These are phyloP conservation scores for Glaucopsyche alexis DNA, from an alignment of 2,888 invertebrate genomes.

Conservation along the genomic window DNA sequence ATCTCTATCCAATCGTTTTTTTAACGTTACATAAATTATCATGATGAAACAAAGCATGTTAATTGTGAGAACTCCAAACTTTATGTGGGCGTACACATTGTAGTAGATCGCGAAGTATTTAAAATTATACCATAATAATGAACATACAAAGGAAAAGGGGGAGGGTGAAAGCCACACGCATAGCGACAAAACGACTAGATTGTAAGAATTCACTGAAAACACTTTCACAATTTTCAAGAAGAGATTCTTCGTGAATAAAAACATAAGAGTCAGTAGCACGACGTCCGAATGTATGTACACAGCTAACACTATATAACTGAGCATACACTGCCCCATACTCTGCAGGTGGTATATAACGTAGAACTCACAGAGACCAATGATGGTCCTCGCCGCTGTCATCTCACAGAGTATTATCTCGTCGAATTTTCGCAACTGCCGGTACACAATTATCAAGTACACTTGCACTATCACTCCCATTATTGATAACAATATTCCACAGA, in stretches of 20 bases:
- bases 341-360: slow-evolving; percentile 38
- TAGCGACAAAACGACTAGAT: slow-evolving; percentile 43
- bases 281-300: slow-evolving; percentile 54
- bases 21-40: slow-evolving; percentile 52
- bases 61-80: slow-evolving; percentile 50
- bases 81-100: slow-evolving; percentile 46
- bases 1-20: slow-evolving; percentile 36
- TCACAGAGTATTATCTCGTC: slow-evolving; percentile 58
- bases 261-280: slow-evolving; percentile 57
- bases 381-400: slow-evolving; percentile 52
- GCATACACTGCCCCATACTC: slow-evolving; percentile 15
- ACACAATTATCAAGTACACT: slow-evolving; percentile 43
- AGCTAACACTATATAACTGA: slow-evolving; percentile 40
- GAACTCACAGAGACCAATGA: slow-evolving; percentile 52
- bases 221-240: slow-evolving; percentile 61
- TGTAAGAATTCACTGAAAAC: slow-evolving; percentile 46
- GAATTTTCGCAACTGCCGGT: slow-evolving; percentile 51
- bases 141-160: slow-evolving; percentile 48
- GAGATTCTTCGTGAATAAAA: slow-evolving; percentile 58
- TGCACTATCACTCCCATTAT: slow-evolving; percentile 48
- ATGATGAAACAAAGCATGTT: slow-evolving; percentile 53
- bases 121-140: slow-evolving; percentile 38
- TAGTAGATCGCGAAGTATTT: slow-evolving; percentile 44
- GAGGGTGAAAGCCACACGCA: slow-evolving; percentile 50
- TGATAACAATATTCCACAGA: slow-evolving; percentile 51